Base-by-base conservation (phyloP, 2,797 vertebrate species). In the Sebastes nivosus region DNA sequence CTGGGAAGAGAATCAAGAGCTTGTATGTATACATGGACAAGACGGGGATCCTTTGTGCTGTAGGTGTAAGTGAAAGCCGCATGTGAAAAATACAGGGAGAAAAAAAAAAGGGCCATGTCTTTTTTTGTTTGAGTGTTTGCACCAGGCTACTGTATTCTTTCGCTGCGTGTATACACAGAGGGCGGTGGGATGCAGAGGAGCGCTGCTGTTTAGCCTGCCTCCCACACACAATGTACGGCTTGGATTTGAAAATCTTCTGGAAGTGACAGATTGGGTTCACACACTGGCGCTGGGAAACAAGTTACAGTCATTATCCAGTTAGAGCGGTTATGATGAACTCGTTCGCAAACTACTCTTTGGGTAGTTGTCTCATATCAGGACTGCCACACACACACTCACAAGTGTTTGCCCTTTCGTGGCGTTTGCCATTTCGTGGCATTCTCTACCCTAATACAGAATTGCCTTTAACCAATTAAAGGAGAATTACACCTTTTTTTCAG, bases 181-280 rank as follows among this genome's bases (percentile, higher is more conserved):
- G 74, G 75, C 55, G 61, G 54, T 10, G 67, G 67, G 61, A 76
- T 67, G 77, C 66, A 67, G 78, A 82, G 83, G 14, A 57, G 81
- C 64, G n/a, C 75, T 55, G 81, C 75, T 55, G 81, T 82, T 91
- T 79, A 64, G 84, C 77, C 88, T 20, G 63, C 88, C 82, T 74
- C 91, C 82, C 80, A 91, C 91, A 74, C 86, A 80, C 67, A 71
- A 63, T 58, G 74, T 29, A 83, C 74, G 65, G 50, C 86, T 85
- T 18, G 69, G 77, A 81, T 91, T 86, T 88, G 76, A 84, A 87
- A 92, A 89, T 92, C 79, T 79, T 74, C 87, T 87, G 77, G 72
- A 93, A 91, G 90, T 93, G 93, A 93, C 91, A 94, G 90, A 94
- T 93, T 94, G 92, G 91, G 93, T 93, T 93, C 93, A 94, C 68